phyloP scores from a whole-genome alignment of 2,113 vertebrate species.

The Canis aureus region DNA sequence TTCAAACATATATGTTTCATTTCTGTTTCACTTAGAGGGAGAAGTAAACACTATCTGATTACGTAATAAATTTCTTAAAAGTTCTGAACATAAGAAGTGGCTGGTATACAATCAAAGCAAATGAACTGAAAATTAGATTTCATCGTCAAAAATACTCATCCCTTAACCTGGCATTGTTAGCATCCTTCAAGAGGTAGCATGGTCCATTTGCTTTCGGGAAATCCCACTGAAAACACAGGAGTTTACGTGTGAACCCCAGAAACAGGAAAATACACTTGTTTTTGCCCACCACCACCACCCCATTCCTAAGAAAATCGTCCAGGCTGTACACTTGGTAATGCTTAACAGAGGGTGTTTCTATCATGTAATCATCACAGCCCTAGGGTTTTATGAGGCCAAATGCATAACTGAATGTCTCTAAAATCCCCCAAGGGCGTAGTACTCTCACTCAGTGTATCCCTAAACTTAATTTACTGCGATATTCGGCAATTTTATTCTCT shows the following conservation, averaged over 20 bases:
- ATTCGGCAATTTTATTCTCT: constrained; percentile 79
- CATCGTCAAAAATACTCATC: background rate
- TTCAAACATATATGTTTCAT: background rate
- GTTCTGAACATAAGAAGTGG: background rate
- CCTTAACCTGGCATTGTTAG: background rate
- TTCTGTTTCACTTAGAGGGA: background rate
- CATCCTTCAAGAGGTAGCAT: constrained; percentile 37
- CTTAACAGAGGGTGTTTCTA: constrained; percentile 84
- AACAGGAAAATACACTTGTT: constrained; percentile 68
- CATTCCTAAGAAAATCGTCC: constrained; percentile 65
- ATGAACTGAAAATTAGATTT: constrained; percentile 1
- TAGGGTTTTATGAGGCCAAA: constrained; percentile 84
- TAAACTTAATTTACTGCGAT: constrained; percentile 79
- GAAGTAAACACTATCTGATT: constrained; percentile 26
- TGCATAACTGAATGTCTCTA: constrained; percentile 81
- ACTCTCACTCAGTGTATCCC: constrained; percentile 75
- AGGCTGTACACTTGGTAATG: constrained; percentile 77
- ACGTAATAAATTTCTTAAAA: background rate
- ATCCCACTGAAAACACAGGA: constrained; percentile 45
- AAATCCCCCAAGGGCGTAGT: constrained; percentile 82
- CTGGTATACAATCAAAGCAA: background rate
- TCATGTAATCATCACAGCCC: constrained; percentile 80
- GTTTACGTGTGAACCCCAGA: constrained; percentile 55
- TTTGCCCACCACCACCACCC: constrained; percentile 59
- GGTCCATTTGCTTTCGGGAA: constrained; percentile 33